Base-by-base conservation (phyloP, 2,113 vertebrate species). In the Lichenostomus cassidix region DNA sequence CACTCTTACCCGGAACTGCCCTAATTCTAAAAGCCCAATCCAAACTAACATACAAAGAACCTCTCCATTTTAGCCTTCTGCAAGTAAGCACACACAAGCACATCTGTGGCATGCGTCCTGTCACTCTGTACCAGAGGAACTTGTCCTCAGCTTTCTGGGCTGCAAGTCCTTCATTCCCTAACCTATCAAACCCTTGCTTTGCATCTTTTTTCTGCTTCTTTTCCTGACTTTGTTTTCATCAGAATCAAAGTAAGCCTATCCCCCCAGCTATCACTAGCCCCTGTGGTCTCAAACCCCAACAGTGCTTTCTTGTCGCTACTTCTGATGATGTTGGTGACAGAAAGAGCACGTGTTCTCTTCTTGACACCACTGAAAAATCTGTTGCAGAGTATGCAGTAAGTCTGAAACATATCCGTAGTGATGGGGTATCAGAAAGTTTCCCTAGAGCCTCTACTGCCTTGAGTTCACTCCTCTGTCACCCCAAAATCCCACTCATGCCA, bases 241-340 rank as follows among this genome's bases (percentile, higher is more conserved):
- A 39, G 33, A 74, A 60, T 74, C 50, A 50, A 46, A 89, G 55
- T 24, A 68, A 77, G 18, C 5, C 7, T 5, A 10, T 62, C 1
- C 0, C 6, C 35, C 18, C n/a, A 75, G 24, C 27, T 5, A 0
- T 10, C 22, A 12, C 25, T 82, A 25, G 17, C 6, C 55, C 24
- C 24, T 91, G 9, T 0, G 0, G 20, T 67, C 14, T 33, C 49
- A 80, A 64, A 46, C 17, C 37, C 46, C 53, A 58, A 22, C 12
- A 44, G 6, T 44, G 55, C n/a, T 63, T 89, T 83, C 25, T 53
- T 8, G 29, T 39, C 50, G n/a, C 46, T 62, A 1, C 47, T 86
- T 67, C 37, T 79, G 31, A 62, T 47, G 31, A 4, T 49, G 15
- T 9, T 74, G 28, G 14, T 83, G 76, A 15, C 24, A 75, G 31